Base-by-base conservation (phyloP, 2,797 vertebrate species). In the Cichlasoma orientale region DNA sequence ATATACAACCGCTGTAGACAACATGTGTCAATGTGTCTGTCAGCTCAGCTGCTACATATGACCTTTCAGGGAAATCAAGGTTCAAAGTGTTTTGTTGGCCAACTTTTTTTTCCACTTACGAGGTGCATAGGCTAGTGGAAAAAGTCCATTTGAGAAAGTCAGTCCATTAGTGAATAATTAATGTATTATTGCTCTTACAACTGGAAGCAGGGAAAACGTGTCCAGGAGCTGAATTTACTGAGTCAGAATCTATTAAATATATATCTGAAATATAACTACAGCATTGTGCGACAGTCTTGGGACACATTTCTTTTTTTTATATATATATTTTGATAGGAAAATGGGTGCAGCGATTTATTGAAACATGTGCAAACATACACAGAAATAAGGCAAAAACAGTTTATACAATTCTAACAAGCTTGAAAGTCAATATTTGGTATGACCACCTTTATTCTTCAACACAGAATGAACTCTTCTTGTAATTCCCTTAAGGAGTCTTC, bases 81-180 rank as follows among this genome's bases (percentile, higher is more conserved):
- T 88, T 91, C 80, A 91, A 31, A 63, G 79, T 72, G 70, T 75
- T 36, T 69, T 74, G 10, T 29, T 27, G 16, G 29, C 21, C 73
- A 84, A 85, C 54, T 58, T 81, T 82, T 86, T 84, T 82, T 86
- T 84, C 87, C 59, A 75, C 69, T 74, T 56, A 74, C 55, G 80
- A 75, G 63, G n/a, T 56, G 16, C 71, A 77, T 25, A 78, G 54
- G 41, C 31, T 2, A 10, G 57, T 38, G 71, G 68, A 81, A 84
- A 85, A 73, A 61, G 44, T 21, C 38, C 55, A 33, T 61, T 70
- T 69, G 53, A 68, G 29, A 25, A 56, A 41, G 53, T 50, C 44
- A 57, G 18, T 61, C 41, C 14, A 70, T 83, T 41, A 33, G 56
- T 72, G 50, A 88, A 86, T 85, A 56, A 72, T 76, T 78, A n/a